These are phyloP conservation scores for Myiopsitta monachus DNA, from an alignment of 2,113 vertebrate genomes.

Conservation along the genomic window DNA sequence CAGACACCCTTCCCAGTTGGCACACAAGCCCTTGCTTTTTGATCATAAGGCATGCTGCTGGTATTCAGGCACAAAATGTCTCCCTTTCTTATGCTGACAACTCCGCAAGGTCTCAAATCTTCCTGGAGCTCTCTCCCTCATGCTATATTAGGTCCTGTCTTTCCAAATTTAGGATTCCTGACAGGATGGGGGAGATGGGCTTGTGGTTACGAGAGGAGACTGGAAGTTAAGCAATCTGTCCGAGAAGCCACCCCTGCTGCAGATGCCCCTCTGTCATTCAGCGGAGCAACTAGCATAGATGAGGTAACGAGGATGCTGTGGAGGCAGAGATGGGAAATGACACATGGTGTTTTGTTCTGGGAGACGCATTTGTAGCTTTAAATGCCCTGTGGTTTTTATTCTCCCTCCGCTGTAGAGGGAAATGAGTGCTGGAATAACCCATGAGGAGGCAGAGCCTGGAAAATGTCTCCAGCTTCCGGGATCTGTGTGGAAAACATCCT, in stretches of 20 bases:
- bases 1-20: neutral
- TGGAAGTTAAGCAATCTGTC: neutral
- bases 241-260: neutral
- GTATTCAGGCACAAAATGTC: neutral
- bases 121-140: neutral
- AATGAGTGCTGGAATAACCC: neutral
- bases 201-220: neutral
- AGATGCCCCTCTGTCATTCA: neutral
- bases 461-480: neutral
- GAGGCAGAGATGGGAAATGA: slow-evolving; percentile 1
- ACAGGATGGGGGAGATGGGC: neutral
- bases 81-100: neutral
- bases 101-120: neutral
- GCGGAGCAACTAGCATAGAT: neutral
- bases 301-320: neutral
- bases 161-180: neutral
- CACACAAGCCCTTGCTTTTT: neutral
- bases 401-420: neutral
- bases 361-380: neutral
- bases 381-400: neutral
- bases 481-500: neutral
- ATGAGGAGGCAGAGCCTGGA: neutral
- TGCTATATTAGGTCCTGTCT: neutral
- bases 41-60: accelerated
- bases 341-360: neutral